These are phyloP conservation scores for Anodontia alba DNA, from an alignment of 2,888 invertebrate genomes.

Conservation along the genomic window DNA sequence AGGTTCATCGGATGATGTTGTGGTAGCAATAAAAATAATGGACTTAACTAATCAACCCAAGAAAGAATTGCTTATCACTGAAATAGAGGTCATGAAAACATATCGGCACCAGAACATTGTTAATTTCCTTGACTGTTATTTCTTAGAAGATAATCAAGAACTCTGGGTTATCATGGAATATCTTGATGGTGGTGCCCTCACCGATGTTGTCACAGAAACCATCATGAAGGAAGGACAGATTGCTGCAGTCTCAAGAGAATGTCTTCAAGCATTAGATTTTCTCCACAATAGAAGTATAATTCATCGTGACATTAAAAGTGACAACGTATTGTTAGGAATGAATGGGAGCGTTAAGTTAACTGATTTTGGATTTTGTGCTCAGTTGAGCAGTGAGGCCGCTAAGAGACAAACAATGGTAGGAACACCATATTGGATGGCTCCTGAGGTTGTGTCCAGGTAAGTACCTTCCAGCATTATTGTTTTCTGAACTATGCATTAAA, in stretches of 20 bases:
- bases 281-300: slow-evolving; percentile 91
- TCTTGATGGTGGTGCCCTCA: slow-evolving; percentile 94
- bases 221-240: slow-evolving; percentile 99
- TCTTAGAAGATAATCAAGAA: slow-evolving; percentile 92
- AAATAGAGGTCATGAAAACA: slow-evolving; percentile 88
- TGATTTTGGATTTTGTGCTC: slow-evolving; percentile 99
- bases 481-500: too few relatives aligned
- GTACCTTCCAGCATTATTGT: too few relatives aligned
- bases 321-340: slow-evolving; percentile 97
- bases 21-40: slow-evolving; percentile 98
- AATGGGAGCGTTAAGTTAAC: slow-evolving; percentile 89
- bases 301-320: slow-evolving; percentile 96
- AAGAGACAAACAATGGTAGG: slow-evolving; percentile 97
- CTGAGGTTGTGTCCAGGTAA: slow-evolving; percentile 88
- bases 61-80: slow-evolving; percentile 97
- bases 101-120: slow-evolving; percentile 97
- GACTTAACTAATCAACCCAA: slow-evolving; percentile 97
- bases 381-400: slow-evolving; percentile 95
- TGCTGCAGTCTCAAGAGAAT: slow-evolving; percentile 96
- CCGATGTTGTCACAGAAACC: slow-evolving; percentile 98
- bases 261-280: slow-evolving; percentile 94
- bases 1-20: slow-evolving; percentile 87
- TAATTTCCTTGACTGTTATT: slow-evolving; percentile 96
- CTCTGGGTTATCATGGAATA: slow-evolving; percentile 99
- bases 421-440: slow-evolving; percentile 99